Percentiles rank a stretch among this genome's conserved stretches.
phyloP scores from a whole-genome alignment of 2,113 vertebrate genomes.

The Proterorhinus semilunaris region DNA sequence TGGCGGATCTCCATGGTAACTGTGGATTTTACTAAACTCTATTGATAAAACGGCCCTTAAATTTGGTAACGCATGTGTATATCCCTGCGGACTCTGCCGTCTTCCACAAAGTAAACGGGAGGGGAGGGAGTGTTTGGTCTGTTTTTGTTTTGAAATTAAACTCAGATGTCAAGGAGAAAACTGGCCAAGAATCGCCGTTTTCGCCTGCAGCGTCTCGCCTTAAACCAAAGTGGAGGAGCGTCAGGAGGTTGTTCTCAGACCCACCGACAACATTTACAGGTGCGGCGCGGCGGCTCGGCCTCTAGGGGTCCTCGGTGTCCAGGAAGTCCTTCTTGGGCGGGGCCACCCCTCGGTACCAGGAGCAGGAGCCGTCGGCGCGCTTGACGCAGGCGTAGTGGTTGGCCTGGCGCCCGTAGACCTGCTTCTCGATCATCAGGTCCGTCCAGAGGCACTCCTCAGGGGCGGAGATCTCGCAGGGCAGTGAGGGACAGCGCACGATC shows the following conservation, averaged over 20 bases:
- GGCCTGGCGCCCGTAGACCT: constrained; percentile 92
- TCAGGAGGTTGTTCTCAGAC: constrained; percentile 47
- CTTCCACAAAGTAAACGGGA: no score
- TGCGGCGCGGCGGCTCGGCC: background rate
- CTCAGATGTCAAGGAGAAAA: no score
- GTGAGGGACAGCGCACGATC: constrained; percentile 92
- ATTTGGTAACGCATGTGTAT: no score
- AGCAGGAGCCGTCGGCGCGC: constrained; percentile 91
- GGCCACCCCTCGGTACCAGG: constrained; percentile 93
- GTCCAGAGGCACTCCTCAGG: constrained; percentile 98
- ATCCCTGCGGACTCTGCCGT: no score
- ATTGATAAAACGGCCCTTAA: no score
- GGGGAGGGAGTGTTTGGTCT: no score
- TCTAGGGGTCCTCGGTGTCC: constrained; percentile 94
- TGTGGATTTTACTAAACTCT: no score
- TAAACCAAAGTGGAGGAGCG: no score
- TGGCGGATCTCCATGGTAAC: no score
- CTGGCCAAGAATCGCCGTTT: no score
- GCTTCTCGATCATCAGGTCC: constrained; percentile 98
- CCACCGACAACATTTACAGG: constrained; percentile 37
- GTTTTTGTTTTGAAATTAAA: no score
- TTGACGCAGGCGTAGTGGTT: constrained; percentile 97
- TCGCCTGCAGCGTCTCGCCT: no score
- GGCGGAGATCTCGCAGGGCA: constrained; percentile 89
- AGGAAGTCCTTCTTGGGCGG: constrained; percentile 97